These are phyloP conservation scores for Cyclopterus lumpus DNA, from an alignment of 2,797 vertebrate genomes.

Conservation along the genomic window DNA sequence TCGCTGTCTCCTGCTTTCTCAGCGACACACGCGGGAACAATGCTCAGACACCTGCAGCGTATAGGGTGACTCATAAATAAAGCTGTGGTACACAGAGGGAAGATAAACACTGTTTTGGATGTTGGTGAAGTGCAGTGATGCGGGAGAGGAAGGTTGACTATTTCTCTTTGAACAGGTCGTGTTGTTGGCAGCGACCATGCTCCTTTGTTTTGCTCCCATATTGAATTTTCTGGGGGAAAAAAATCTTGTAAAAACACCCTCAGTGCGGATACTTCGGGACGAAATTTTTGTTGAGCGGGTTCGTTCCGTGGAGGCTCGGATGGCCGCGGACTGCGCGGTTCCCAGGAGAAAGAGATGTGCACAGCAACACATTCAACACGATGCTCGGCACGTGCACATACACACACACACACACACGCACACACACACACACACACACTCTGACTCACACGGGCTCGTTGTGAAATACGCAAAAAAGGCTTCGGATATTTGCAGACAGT, in stretches of 20 bases:
- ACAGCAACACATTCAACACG: constrained; percentile 18
- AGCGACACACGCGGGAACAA: constrained; percentile 12
- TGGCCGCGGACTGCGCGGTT: neutral
- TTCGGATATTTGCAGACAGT: constrained; percentile 29
- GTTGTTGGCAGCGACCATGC: constrained; percentile 53
- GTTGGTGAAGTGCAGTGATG: constrained; percentile 48
- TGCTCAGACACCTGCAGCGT: constrained; percentile 9
- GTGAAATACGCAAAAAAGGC: constrained; percentile 35
- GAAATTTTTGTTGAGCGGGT: constrained; percentile 41
- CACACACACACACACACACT: neutral
- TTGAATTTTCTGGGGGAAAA: constrained; percentile 27
- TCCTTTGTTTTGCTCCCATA: constrained; percentile 58
- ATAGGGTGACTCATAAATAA: constrained; percentile 37
- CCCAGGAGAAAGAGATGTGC: constrained; percentile 20
- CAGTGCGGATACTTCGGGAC: neutral
- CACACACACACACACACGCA: neutral
- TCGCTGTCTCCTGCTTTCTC: neutral
- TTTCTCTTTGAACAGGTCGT: constrained; percentile 62
- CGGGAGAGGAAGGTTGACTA: constrained; percentile 38
- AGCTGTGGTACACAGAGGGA: constrained; percentile 40
- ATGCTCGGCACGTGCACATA: constrained; percentile 5
- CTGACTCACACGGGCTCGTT: constrained; percentile 24
- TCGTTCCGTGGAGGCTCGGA: constrained; percentile 37
- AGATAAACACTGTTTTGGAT: constrained; percentile 63
- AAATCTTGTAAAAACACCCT: constrained; percentile 39